Evolutionary conservation across 2,113 vertebrate species (phyloP), one percentile per base, ranked within the genome.

Genomic region (Anser cygnoides): DNA sequence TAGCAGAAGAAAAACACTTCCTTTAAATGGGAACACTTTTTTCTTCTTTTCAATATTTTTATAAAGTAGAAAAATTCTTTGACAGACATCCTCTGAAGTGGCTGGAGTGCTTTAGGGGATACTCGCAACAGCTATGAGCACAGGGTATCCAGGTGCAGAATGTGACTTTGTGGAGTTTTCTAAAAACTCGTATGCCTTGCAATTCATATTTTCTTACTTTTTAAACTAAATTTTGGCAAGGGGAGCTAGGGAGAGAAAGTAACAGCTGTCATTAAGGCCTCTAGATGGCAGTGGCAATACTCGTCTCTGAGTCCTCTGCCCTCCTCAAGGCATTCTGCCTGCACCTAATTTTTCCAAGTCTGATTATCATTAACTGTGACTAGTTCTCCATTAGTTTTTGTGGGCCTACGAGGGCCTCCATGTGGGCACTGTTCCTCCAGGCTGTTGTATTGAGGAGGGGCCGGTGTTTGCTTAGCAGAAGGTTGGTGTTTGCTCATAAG

Each of bases 281-380:
- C 94, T 97, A 97, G 97, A 94, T 97, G 97, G 97, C 97, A 97
- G 95, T 96, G 95, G 81, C 83, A 96, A 49, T 87, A 91, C 92
- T 94, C 1, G 0, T 11, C 71, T 92, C 13, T 11, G 75, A 63
- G 23, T 70, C 52, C 4, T 72, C 41, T 87, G 52, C n/a, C 43
- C n/a, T 63, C 31, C 35, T 75, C 31, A 35, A 22, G 39, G 21
- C 26, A 7, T 84, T 39, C 50, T 77, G 44, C 44, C 35, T 75
- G 28, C 21, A 11, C 59, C 44, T 86, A 6, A 7, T 58, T 92
- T 87, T 87, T 86, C 62, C 46, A 43, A 16, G 33, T 41, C 20
- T 65, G 44, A 31, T 68, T 63, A 11, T 74, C 7, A 3, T 55
- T 90, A 67, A 21, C 28, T 39, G 31, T 76, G 68, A n/a, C 33